Evolutionary conservation across 2,113 vertebrate species (phyloP).

Genomic region (Dendrocopos noguchii): DNA sequence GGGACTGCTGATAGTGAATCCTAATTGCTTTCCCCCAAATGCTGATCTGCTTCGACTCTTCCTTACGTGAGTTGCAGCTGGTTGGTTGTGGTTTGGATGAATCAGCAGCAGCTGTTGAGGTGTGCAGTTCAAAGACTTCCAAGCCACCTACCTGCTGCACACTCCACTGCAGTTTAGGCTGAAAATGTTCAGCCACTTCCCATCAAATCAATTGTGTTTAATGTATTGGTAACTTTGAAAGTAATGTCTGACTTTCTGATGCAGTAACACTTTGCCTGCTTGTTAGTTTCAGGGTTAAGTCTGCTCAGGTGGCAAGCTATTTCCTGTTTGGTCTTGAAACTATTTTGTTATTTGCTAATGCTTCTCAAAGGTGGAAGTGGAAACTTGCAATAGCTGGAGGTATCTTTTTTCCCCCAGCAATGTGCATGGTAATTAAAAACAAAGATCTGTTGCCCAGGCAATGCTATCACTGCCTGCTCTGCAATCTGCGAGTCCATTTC

Average conservation of each 20-base stretch:
- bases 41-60: background rate
- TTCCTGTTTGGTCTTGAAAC: background rate
- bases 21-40: background rate
- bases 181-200: background rate
- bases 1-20: background rate
- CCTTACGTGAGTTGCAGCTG: fast-evolving
- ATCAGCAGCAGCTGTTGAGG: background rate
- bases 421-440: background rate
- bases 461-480: background rate
- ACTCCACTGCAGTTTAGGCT: background rate
- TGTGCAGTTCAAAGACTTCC: background rate
- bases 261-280: background rate
- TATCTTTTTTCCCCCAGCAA: background rate
- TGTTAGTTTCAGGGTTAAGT: background rate
- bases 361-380: background rate
- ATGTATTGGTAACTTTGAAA: background rate
- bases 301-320: background rate
- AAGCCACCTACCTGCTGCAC: background rate
- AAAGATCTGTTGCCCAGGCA: background rate
- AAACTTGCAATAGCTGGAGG: background rate
- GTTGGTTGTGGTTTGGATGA: background rate
- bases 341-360: background rate
- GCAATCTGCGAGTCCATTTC: background rate
- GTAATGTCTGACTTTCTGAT: background rate
- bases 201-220: background rate